Evolutionary conservation across 2,888 invertebrate genomes (phyloP), one percentile per base, ranked within the genome.

Genomic region (Leucania comma): DNA sequence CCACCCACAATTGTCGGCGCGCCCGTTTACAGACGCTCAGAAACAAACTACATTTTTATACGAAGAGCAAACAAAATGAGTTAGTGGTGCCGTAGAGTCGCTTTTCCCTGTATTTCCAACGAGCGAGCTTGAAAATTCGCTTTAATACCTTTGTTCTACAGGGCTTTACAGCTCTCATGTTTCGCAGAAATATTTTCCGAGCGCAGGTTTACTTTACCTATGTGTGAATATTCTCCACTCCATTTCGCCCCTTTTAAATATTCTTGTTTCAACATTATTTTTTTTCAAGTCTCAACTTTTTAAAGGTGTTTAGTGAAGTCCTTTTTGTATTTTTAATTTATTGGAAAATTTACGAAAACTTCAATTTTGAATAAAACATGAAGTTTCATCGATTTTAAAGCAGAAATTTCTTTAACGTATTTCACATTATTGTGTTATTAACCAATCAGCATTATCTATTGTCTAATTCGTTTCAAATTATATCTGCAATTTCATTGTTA

Each of bases 101-200:
- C 91, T 93, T 92, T 92, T 89, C 90, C 89, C 90, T 88, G 90
- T 92, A 90, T 92, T 91, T 87, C 90, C 89, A 87, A 87, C 90
- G 89, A 91, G 87, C 89, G 90, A 92, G 94, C 94, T 93, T 90
- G 92, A 92, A 94, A 94, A 94, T 94, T 94, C 92, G 91, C 93
- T 94, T 94, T 94, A 94, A 95, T 94, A 94, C 93, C 94, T 93
- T 94, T 94, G 94, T 95, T 95, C 93, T 92, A 93, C 93, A 94
- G 88, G 91, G 93, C 92, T 94, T 92, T 94, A 93, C 91, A 89
- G 91, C 92, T 91, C 91, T 93, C 91, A 88, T 91, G 92, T 91
- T 91, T 90, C 90, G 86, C 90, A 87, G 87, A 90, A 92, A 92
- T 92, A 91, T 93, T 93, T 91, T 89, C 86, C 78, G 82, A 86